Evolutionary conservation across 1,140 invertebrate genomes (phyloP).

Genomic region (Kradibia gibbosae): DNA sequence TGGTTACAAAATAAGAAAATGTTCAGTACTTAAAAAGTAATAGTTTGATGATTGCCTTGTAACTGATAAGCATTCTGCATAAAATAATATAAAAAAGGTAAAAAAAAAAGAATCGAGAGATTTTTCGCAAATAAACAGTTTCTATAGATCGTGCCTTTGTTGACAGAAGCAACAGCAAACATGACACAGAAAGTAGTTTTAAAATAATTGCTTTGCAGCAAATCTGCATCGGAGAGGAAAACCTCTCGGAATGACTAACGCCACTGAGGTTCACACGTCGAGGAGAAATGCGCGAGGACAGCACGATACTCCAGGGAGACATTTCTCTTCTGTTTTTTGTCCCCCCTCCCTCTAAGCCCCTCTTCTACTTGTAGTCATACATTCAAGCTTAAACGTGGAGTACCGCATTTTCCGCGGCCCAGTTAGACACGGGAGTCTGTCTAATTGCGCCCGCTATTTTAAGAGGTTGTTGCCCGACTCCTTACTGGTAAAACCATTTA

Average conservation of each 20-base stretch:
- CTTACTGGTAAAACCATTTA: neutral
- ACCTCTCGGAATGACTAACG: slow-evolving; percentile 4
- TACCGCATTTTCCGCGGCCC: neutral
- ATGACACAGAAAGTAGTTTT: neutral
- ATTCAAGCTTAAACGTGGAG: too few relatives aligned
- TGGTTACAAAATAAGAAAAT: neutral
- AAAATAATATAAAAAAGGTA: neutral
- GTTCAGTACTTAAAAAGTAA: neutral
- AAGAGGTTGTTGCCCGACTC: neutral
- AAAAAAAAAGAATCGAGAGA: neutral
- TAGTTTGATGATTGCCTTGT: neutral
- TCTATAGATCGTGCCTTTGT: neutral
- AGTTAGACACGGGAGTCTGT: neutral
- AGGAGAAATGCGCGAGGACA: neutral
- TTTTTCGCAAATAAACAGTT: neutral
- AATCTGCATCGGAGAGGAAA: neutral
- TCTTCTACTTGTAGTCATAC: too few relatives aligned
- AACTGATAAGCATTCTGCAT: neutral
- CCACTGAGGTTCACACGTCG: neutral
- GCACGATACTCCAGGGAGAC: neutral
- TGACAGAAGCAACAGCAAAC: neutral
- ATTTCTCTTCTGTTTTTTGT: neutral
- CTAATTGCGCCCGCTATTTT: neutral
- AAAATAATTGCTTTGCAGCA: neutral
- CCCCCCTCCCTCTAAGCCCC: neutral